Percentiles rank a stretch among this genome's conserved stretches.
phyloP scores from a whole-genome alignment of 1,140 invertebrate genomes.

The Plodia interpunctella region DNA sequence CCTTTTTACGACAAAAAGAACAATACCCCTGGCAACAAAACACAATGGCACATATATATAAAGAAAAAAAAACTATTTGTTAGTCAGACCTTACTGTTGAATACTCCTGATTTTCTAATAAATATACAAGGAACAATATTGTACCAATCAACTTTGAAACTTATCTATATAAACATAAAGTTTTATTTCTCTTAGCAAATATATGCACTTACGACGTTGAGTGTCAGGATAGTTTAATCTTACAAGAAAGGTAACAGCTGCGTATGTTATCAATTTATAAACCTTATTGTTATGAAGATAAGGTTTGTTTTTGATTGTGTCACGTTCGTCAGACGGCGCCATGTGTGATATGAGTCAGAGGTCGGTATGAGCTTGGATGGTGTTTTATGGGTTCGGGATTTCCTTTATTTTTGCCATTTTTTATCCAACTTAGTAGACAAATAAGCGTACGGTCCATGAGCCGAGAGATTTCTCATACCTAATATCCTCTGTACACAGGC shows the following conservation, averaged over 20 bases:
- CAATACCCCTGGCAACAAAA: slow-evolving; percentile 23
- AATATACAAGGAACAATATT: slow-evolving; percentile 1
- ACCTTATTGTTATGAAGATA: slow-evolving; percentile 17
- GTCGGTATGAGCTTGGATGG: slow-evolving; percentile 14
- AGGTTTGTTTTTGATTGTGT: slow-evolving; percentile 12
- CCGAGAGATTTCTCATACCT: too few relatives aligned
- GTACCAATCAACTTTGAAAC: slow-evolving; percentile 4
- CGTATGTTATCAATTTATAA: slow-evolving; percentile 13
- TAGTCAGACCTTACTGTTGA: slow-evolving; percentile 19
- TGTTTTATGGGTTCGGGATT: slow-evolving; percentile 20
- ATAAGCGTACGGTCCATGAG: too few relatives aligned
- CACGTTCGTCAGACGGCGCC: slow-evolving; percentile 11
- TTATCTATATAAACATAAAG: background rate
- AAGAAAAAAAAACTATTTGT: slow-evolving; percentile 22
- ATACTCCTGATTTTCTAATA: slow-evolving; percentile 15
- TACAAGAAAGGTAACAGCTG: background rate
- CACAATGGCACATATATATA: slow-evolving; percentile 13
- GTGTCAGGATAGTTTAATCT: background rate
- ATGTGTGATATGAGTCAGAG: slow-evolving; percentile 19
- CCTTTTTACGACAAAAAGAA: slow-evolving; percentile 13
- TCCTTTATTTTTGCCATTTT: slow-evolving; percentile 15
- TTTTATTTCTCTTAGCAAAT: slow-evolving; percentile 8
- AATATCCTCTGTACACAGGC: too few relatives aligned
- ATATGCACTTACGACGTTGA: background rate
- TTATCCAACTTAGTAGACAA: background rate